Base-by-base conservation (phyloP, 2,797 vertebrate genomes). In the Thalassophryne amazonica region DNA sequence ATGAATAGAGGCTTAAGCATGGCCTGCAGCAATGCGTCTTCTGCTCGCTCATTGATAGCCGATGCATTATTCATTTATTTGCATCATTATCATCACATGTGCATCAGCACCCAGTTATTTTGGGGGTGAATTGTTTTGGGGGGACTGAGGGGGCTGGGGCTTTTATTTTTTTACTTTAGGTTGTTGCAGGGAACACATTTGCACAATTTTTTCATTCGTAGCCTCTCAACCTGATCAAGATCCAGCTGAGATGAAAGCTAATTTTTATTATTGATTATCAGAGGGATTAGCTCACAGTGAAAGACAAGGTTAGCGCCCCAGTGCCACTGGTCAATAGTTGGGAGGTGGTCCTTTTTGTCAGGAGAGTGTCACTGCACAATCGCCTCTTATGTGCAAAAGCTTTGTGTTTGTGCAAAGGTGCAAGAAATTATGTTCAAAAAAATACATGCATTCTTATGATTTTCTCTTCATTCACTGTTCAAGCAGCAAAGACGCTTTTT, bases 31-130 rank as follows among this genome's bases (percentile, higher is more conserved):
- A 69, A 86, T 86, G 87, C 68, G 58, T 87, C 84, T 85, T 81
- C 79, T 81, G 81, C 80, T 83, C 85, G 82, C 82, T 89, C 87
- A 87, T 87, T 89, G 87, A 89, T 87, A 81, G 81, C 78, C 81
- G 79, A 87, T 89, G 86, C 88, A 90, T 89, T 85, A 90, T 90
- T 90, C 89, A 90, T 89, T 86, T 85, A 86, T 88, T 86, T 88
- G 85, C 81, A 80, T 89, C 78, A 81, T 78, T n/a, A 85, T 89
- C 78, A 83, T 89, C 85, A 85, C 80, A 88, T 77, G 84, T 82
- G 81, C 84, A 82, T 86, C 79, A 85, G 80, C 81, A 46, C 67
- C 64, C 69, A 36, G 71, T 80, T 84, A 78, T 85, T 81, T 81
- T 73, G 29, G 39, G 49, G 77, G 63, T 39, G 63, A 15, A n/a